These are phyloP conservation scores for Oxyura jamaicensis DNA, from an alignment of 2,113 vertebrate genomes.

Conservation along the genomic window DNA sequence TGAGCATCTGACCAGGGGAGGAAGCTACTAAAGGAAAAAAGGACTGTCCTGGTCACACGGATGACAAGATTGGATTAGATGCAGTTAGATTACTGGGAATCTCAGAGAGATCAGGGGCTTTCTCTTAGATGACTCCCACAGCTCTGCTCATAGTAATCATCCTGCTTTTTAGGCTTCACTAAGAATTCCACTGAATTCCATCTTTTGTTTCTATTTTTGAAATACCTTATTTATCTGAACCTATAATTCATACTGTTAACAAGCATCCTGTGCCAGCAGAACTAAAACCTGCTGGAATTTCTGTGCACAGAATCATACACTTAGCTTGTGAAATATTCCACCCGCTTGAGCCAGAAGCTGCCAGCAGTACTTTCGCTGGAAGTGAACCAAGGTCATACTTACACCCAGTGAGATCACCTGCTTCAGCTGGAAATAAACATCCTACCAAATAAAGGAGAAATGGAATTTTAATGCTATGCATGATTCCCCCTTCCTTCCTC, in stretches of 20 bases:
- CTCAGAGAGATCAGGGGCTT: background rate
- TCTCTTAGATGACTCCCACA: background rate
- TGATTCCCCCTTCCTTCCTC: background rate
- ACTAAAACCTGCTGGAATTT: background rate
- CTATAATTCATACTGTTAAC: background rate
- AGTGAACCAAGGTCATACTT: background rate
- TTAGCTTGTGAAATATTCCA: background rate
- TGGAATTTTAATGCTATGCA: background rate
- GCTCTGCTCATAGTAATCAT: background rate
- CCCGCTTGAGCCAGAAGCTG: background rate
- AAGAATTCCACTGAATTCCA: background rate
- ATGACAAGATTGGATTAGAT: background rate
- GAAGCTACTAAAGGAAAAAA: background rate
- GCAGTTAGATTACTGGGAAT: background rate
- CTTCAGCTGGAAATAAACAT: background rate
- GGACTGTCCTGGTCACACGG: background rate
- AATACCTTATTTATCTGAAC: background rate
- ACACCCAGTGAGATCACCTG: background rate
- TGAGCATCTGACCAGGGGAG: background rate
- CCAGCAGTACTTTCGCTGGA: background rate
- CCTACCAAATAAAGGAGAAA: background rate
- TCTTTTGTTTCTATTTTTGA: background rate
- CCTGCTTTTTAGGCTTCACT: background rate
- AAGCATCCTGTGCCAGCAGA: background rate
- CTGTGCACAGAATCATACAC: background rate